Evolutionary conservation across 2,888 invertebrate species (phyloP).

Genomic region (Netelia fuscicornis): DNA sequence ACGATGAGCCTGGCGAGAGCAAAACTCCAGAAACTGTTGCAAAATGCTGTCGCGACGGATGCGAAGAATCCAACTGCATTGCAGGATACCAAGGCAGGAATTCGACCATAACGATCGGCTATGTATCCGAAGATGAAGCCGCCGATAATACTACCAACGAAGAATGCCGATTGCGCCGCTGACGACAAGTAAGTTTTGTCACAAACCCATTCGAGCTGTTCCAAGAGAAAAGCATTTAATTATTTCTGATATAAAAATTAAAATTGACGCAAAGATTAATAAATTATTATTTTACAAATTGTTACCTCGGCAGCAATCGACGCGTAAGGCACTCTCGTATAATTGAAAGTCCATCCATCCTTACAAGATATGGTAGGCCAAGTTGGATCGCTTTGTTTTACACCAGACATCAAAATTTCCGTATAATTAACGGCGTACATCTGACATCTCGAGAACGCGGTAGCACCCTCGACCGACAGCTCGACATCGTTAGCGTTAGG

Average conservation of each 20-base stretch:
- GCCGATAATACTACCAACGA: conserved; percentile 94
- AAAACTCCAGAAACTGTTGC: conserved; percentile 91
- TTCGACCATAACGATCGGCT: conserved; percentile 94
- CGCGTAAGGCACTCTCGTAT: conserved; percentile 91
- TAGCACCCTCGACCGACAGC: conserved; percentile 79
- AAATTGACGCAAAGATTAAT: too few species aligned
- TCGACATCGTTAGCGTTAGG: conserved; percentile 85
- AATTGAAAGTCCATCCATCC: conserved; percentile 93
- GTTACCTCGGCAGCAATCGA: conserved; percentile 94
- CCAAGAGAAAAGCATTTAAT: conserved; percentile 6
- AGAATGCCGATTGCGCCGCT: conserved; percentile 94
- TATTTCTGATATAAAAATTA: neutral
- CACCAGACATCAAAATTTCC: conserved; percentile 87
- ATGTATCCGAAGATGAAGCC: conserved; percentile 95
- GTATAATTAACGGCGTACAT: conserved; percentile 93
- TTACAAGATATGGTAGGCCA: conserved; percentile 90
- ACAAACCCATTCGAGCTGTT: conserved; percentile 94
- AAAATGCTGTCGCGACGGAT: conserved; percentile 91
- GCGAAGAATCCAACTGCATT: conserved; percentile 91
- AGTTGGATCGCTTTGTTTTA: conserved; percentile 87
- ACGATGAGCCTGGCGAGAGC: conserved; percentile 92
- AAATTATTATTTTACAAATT: neutral
- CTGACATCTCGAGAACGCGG: conserved; percentile 88
- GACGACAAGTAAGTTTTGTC: conserved; percentile 92
- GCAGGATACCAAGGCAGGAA: conserved; percentile 93